These are phyloP conservation scores for Yasuhikotakia modesta DNA, from an alignment of 2,797 vertebrate species.

Conservation along the genomic window DNA sequence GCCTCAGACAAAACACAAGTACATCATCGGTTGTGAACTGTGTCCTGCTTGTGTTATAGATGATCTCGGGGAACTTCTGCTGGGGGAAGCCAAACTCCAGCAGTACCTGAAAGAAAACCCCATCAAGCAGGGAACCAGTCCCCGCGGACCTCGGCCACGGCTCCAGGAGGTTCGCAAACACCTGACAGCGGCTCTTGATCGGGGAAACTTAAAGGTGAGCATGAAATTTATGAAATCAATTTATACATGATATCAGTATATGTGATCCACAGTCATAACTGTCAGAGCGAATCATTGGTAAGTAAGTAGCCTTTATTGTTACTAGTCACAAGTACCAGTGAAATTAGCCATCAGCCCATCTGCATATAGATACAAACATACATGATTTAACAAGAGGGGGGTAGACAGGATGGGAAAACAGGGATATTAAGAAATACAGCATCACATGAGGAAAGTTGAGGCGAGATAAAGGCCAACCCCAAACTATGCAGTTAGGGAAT, in stretches of 20 bases:
- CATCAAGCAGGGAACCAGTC: slow-evolving; percentile 88
- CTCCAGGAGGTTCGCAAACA: slow-evolving; percentile 93
- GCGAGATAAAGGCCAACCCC: too few species aligned
- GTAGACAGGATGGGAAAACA: too few species aligned
- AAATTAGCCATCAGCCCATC: too few species aligned
- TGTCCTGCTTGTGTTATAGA: slow-evolving; percentile 73
- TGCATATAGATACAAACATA: too few species aligned
- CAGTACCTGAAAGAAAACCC: slow-evolving; percentile 92
- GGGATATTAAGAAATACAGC: too few species aligned
- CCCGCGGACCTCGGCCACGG: slow-evolving; percentile 82
- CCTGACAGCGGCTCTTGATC: slow-evolving; percentile 90
- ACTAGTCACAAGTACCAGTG: too few species aligned
- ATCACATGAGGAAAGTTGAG: too few species aligned
- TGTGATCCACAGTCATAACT: background rate
- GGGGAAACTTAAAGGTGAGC: slow-evolving; percentile 93
- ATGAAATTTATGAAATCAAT: background rate
- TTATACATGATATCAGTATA: too few species aligned
- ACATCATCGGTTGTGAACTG: background rate
- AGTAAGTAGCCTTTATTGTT: too few species aligned
- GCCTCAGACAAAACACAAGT: background rate
- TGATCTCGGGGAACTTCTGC: slow-evolving; percentile 92
- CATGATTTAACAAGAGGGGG: too few species aligned
- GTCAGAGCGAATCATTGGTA: too few species aligned
- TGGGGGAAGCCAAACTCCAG: slow-evolving; percentile 94
- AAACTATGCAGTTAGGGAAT: too few species aligned